Evolutionary conservation across 2,797 vertebrate species (phyloP).

Genomic region (Amniataba percoides): DNA sequence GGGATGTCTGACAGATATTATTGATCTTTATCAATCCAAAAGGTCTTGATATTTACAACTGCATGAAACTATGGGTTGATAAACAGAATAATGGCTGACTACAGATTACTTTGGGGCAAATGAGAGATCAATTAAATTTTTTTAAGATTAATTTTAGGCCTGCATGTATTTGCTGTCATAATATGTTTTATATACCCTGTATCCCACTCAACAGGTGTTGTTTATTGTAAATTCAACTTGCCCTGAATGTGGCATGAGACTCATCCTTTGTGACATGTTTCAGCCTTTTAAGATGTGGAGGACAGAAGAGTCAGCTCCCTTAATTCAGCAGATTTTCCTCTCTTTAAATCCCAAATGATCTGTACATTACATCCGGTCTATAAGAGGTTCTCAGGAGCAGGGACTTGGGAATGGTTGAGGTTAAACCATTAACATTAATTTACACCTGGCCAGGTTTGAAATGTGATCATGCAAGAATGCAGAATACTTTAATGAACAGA

Average conservation of each 20-base stretch:
- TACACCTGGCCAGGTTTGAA: background rate
- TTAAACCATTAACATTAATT: background rate
- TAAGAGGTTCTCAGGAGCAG: background rate
- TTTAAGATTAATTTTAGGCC: background rate
- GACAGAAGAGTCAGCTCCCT: background rate
- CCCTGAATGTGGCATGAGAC: background rate
- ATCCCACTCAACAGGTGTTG: background rate
- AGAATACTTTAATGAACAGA: slow-evolving; percentile 2
- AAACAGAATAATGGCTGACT: background rate
- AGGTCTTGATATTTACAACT: background rate
- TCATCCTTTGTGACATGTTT: background rate
- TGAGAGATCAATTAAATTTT: background rate
- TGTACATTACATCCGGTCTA: background rate
- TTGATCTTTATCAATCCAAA: no score
- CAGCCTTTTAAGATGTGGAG: background rate
- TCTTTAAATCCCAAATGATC: background rate
- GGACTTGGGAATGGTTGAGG: background rate
- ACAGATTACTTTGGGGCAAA: background rate
- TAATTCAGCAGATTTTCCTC: background rate
- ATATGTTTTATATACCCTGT: no score
- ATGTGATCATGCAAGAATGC: background rate
- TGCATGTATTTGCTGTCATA: background rate
- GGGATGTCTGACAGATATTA: no score
- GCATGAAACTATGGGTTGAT: background rate
- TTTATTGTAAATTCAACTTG: background rate